Conservation (phyloP, 1,140 invertebrate genomes). For the Drosophila mauritiana region DNA sequence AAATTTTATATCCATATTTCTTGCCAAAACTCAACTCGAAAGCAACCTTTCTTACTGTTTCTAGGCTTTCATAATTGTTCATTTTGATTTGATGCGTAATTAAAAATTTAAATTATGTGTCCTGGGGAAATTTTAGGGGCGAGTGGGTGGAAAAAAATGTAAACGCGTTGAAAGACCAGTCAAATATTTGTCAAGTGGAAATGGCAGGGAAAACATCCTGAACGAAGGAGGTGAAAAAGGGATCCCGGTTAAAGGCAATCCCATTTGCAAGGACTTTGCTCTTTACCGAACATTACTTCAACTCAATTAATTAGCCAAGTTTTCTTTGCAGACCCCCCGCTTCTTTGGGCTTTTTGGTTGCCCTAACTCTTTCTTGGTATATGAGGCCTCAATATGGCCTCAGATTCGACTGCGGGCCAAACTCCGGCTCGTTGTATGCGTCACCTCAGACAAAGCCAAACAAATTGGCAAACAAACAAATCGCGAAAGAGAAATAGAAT, state of each 20-base stretch:
- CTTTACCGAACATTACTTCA: slow-evolving; percentile 65
- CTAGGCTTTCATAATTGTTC: slow-evolving; percentile 66
- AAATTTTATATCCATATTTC: not conserved
- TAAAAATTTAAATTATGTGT: slow-evolving; percentile 79
- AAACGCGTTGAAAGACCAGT: slow-evolving; percentile 5
- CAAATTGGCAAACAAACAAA: slow-evolving; percentile 73
- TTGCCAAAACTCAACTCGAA: not conserved
- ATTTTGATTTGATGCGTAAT: slow-evolving; percentile 73
- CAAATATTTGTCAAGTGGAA: slow-evolving; percentile 67
- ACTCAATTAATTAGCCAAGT: slow-evolving; percentile 76
- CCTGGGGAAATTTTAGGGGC: slow-evolving; percentile 43
- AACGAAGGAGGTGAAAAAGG: slow-evolving; percentile 17
- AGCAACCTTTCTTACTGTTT: slow-evolving; percentile 6
- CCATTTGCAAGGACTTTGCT: slow-evolving; percentile 33
- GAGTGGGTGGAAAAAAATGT: slow-evolving; percentile 29
- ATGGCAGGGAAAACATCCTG: slow-evolving; percentile 32
- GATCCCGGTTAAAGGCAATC: slow-evolving; percentile 46
- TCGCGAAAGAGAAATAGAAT: slow-evolving; percentile 38
- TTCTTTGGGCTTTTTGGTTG: slow-evolving; percentile 48
- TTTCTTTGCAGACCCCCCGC: slow-evolving; percentile 6
- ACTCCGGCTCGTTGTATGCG: slow-evolving; percentile 9
- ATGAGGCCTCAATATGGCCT: slow-evolving; percentile 46
- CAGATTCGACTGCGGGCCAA: not conserved
- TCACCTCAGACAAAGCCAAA: slow-evolving; percentile 69
- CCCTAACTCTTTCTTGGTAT: slow-evolving; percentile 64